Percentiles rank a stretch among this genome's conserved stretches.
phyloP scores from a whole-genome alignment of 2,797 vertebrate species.

The Gymnothorax reevesii region DNA sequence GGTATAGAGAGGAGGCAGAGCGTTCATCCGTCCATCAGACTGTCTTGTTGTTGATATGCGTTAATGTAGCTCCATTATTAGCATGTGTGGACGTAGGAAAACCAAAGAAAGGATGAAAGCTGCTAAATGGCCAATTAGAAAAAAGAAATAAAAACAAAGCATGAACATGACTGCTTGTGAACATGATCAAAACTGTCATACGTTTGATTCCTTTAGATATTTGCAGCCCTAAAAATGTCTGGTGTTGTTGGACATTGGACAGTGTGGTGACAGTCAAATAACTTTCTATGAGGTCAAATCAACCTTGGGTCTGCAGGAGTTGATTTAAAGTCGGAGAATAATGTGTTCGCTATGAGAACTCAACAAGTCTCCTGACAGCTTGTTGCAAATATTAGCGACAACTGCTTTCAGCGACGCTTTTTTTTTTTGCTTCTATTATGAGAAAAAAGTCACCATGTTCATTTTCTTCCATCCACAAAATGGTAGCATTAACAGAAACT shows the following conservation, averaged over 20 bases:
- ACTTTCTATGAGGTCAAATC: not conserved
- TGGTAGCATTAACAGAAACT: not conserved
- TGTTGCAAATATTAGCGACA: slow-evolving; percentile 7
- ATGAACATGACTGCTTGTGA: slow-evolving; percentile 65
- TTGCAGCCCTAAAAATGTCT: slow-evolving; percentile 63
- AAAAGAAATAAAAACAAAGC: slow-evolving; percentile 48
- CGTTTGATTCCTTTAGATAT: slow-evolving; percentile 68
- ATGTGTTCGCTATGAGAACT: not conserved
- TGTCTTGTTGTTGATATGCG: not conserved
- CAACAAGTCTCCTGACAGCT: slow-evolving; percentile 8
- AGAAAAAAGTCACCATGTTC: not conserved
- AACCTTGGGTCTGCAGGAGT: not conserved
- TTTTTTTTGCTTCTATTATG: not conserved
- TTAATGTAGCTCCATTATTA: not conserved
- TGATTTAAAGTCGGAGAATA: not conserved
- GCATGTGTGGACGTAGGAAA: slow-evolving; percentile 5
- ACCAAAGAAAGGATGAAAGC: slow-evolving; percentile 67
- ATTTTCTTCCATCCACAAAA: not conserved
- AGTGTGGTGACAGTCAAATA: slow-evolving; percentile 49
- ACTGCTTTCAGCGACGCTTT: not conserved
- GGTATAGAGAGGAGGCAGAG: not conserved
- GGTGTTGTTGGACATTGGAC: slow-evolving; percentile 72
- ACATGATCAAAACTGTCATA: slow-evolving; percentile 16
- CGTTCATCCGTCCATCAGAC: not conserved
- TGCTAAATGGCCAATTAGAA: slow-evolving; percentile 56